phyloP scores from a whole-genome alignment of 2,113 vertebrate species.

The Micronycteris hirsuta region DNA sequence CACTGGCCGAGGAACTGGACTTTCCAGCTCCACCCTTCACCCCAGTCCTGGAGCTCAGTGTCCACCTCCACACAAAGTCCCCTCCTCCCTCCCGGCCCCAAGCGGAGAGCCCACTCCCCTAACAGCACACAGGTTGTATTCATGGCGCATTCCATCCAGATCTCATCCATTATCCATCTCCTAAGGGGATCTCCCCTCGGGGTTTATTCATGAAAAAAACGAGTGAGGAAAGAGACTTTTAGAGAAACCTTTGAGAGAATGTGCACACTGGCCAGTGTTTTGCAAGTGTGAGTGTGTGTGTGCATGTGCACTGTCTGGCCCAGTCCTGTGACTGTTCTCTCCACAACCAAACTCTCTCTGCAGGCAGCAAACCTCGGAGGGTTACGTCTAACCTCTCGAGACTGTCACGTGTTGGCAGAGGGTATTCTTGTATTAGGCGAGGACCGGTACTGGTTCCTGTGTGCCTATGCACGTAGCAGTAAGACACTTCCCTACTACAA shows the following conservation, averaged over 20 bases:
- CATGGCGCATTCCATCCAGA: neutral
- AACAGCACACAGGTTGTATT: neutral
- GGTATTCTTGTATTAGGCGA: neutral
- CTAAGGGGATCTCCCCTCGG: neutral
- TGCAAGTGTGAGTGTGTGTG: neutral
- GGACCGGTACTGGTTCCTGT: neutral
- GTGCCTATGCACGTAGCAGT: neutral
- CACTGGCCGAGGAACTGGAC: neutral
- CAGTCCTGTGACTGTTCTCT: neutral
- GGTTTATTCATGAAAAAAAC: constrained; percentile 28
- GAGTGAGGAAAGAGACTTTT: neutral
- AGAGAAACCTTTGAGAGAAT: neutral
- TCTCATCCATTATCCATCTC: constrained; percentile 45
- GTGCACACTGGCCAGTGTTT: neutral
- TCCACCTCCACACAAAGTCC: neutral
- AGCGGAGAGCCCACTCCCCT: neutral
- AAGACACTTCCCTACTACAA: neutral
- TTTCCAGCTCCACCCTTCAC: neutral
- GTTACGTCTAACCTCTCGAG: neutral
- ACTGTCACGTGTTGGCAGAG: neutral
- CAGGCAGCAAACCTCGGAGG: neutral
- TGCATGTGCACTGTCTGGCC: neutral
- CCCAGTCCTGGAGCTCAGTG: neutral
- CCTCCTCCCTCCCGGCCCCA: neutral
- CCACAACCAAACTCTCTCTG: neutral